Evolutionary conservation across 2,888 invertebrate species (phyloP), one percentile per base, ranked within the genome.

Genomic region (Caenorhabditis zanzibari): DNA sequence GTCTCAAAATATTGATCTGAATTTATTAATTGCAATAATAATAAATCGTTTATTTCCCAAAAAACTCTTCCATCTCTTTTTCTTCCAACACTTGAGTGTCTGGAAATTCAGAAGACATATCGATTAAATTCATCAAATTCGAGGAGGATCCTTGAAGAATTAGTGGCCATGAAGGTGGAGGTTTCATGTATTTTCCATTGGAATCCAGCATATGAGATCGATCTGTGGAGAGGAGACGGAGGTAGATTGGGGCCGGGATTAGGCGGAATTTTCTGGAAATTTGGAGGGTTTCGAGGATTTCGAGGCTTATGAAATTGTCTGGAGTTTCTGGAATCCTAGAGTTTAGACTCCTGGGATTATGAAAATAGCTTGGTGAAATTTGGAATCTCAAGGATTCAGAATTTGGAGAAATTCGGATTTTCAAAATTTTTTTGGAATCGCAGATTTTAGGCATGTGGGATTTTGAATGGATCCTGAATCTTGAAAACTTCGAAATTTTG

Each of bases 251-350:
- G 9, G 66, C 68, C 2, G 68, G 63, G 28, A 86, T 84, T 4
- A 86, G 58, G 1, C 87, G 87, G 61, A 87, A 87, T 35, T 69
- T 59, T 58, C 85, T 86, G 73, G 52, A 80, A 64, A 24, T n/a
- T n/a, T n/a, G n/a, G n/a, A n/a, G n/a, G n/a, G n/a, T n/a, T n/a
- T n/a, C n/a, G n/a, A n/a, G n/a, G n/a, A n/a, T n/a, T n/a, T n/a
- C n/a, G n/a, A n/a, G n/a, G n/a, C n/a, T n/a, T n/a, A n/a, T n/a
- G n/a, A n/a, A n/a, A n/a, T n/a, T n/a, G 32, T 32, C 7, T 32
- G 4, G 32, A 7, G 7, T 32, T 32, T 32, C 7, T 32, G 32
- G 32, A 32, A 7, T 32, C 32, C 7, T 4, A 7, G 7, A 32
- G 32, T 32, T 32, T 32, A n/a, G n/a, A n/a, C n/a, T n/a, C n/a